Evolutionary conservation across 2,113 vertebrate species (phyloP).

Genomic region (Hymenochirus boettgeri): DNA sequence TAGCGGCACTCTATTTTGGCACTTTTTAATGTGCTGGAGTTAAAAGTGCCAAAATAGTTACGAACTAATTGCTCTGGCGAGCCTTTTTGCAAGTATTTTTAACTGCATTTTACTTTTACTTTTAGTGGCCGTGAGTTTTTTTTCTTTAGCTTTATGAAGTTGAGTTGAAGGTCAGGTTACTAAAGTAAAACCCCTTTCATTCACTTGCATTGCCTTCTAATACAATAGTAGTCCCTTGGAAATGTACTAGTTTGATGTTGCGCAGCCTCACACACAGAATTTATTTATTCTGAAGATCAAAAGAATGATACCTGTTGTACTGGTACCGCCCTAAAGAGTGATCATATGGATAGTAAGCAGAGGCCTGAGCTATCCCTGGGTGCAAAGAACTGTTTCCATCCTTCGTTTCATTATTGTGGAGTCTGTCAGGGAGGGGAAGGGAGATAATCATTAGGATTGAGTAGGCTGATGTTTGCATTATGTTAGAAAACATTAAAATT

Average conservation of each 20-base stretch:
- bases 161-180: neutral
- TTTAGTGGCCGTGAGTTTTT: too few relatives aligned
- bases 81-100: too few relatives aligned
- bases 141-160: neutral
- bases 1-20: too few relatives aligned
- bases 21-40: too few relatives aligned
- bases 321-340: conserved; percentile 90
- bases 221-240: conserved; percentile 39
- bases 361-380: conserved; percentile 75
- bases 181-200: conserved; percentile 6
- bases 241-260: conserved; percentile 42
- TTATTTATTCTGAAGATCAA: conserved; percentile 43
- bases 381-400: conserved; percentile 78
- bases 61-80: too few relatives aligned
- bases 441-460: neutral
- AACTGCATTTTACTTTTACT: too few relatives aligned
- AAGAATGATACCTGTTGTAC: conserved; percentile 79
- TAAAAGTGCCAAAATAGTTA: too few relatives aligned
- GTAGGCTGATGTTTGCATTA: too few relatives aligned
- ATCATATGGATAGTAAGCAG: conserved; percentile 88
- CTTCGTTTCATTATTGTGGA: conserved; percentile 91
- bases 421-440: conserved; percentile 75
- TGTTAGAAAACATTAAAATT: too few relatives aligned
- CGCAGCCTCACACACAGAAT: conserved; percentile 44
- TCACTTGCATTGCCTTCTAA: conserved; percentile 28